A percentile compares a stretch with the other conserved stretches of the same genome.
Evolutionary conservation across 2,113 vertebrate genomes (phyloP).

Genomic region (Rhizomys pruinosus): DNA sequence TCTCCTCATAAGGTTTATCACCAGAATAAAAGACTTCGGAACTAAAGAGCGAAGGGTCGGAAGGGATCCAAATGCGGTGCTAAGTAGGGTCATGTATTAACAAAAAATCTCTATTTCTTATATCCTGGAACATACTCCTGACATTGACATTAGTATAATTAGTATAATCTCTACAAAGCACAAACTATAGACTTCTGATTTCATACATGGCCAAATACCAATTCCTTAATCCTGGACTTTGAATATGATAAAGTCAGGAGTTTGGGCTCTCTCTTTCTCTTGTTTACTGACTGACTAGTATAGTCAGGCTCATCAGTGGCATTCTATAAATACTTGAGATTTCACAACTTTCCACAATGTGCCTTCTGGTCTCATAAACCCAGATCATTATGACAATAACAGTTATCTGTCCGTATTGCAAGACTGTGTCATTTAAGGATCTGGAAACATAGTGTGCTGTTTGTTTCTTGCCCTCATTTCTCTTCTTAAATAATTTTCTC

Average conservation of each 20-base stretch:
- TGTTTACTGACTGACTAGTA: background rate
- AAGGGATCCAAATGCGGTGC: background rate
- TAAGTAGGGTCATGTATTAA: background rate
- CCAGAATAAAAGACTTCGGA: background rate
- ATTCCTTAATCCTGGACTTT: background rate
- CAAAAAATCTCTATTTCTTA: background rate
- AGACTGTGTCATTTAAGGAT: background rate
- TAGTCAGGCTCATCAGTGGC: background rate
- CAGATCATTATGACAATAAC: background rate
- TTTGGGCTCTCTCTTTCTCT: background rate
- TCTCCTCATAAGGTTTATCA: background rate
- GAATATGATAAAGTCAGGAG: background rate
- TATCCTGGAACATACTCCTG: background rate
- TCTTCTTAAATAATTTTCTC: background rate
- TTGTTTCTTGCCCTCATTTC: background rate
- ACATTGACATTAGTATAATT: background rate
- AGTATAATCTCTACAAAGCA: background rate
- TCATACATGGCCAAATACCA: background rate
- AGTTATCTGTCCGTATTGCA: background rate
- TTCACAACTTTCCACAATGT: background rate
- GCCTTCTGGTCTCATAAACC: background rate
- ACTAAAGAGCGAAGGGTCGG: accelerated
- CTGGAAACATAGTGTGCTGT: background rate
- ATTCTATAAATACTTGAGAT: background rate
- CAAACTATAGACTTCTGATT: background rate